phyloP scores from a whole-genome alignment of 1,140 invertebrate genomes.

The Halyomorpha halys region DNA sequence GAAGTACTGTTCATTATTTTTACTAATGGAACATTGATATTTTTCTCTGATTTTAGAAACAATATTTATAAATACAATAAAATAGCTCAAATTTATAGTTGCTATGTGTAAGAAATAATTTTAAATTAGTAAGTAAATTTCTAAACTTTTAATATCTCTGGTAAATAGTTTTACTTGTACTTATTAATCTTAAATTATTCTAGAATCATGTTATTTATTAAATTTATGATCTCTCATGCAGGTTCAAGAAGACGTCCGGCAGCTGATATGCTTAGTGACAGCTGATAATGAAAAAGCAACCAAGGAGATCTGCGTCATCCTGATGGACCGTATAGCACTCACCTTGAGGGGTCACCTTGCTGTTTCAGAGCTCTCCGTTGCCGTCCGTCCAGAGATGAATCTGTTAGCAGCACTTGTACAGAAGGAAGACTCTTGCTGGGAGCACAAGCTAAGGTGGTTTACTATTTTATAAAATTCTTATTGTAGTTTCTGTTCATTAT shows the following conservation, averaged over 20 bases:
- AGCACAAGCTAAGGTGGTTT: slow-evolving; percentile 62
- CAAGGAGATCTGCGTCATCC: slow-evolving; percentile 68
- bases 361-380: slow-evolving; percentile 57
- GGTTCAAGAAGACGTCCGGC: slow-evolving; percentile 76
- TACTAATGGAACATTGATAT: too few relatives aligned
- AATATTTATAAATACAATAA: too few relatives aligned
- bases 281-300: slow-evolving; percentile 80
- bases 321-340: slow-evolving; percentile 71
- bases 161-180: too few relatives aligned
- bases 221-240: slow-evolving; percentile 30
- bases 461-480: background rate
- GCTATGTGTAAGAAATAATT: too few relatives aligned
- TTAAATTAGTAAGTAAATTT: too few relatives aligned
- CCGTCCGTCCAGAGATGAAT: slow-evolving; percentile 78
- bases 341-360: slow-evolving; percentile 57
- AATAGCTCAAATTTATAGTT: too few relatives aligned
- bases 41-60: too few relatives aligned
- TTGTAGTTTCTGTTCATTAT: background rate
- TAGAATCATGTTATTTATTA: too few relatives aligned
- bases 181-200: too few relatives aligned
- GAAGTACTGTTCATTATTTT: too few relatives aligned
- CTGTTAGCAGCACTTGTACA: slow-evolving; percentile 76
- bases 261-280: slow-evolving; percentile 81
- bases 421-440: slow-evolving; percentile 92
- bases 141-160: too few relatives aligned